Base-by-base conservation (phyloP, 2,113 vertebrate genomes). In the Haplotaxodon microlepis region DNA sequence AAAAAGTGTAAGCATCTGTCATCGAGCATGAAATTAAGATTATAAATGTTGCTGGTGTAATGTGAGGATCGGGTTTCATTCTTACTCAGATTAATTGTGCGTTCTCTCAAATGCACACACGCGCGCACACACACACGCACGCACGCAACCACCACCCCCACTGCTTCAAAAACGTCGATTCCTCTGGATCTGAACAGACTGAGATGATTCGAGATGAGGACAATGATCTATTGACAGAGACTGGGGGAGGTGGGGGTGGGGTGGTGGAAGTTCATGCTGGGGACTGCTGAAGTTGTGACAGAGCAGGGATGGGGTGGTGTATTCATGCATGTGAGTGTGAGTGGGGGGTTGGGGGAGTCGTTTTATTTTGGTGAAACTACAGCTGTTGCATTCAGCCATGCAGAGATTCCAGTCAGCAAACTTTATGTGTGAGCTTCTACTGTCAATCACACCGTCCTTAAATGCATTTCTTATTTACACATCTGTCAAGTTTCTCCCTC, bases 221-320 rank as follows among this genome's bases (percentile, higher is more conserved):
- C 92, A 94, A 90, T 90, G 69, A 89, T 92, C 88, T 90, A 89
- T 92, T 94, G 90, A 92, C 40, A 85, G 66, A 80, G 69, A 84
- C 17, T 9, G n/a, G 17, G 45, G 78, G 63, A 57, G 86, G 27
- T 54, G 24, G 71, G 29, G 73, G 47, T 5, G 11, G 6, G 59
- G 29, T n/a, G 85, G 63, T 24, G 84, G 84, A 80, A 36, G 82
- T 47, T 87, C 81, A 85, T 87, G 85, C 45, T 78, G 45, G 73
- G 73, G 73, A 78, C 73, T n/a, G 73, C 73, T 51, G 27, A 78
- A 87, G 85, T 85, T 84, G 81, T 92, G 91, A 86, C 87, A 71
- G 81, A 89, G 85, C 61, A 78, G 29, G 66, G 78, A 78, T 76
- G 24, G 57, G 63, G n/a, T 19, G 59, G 56, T 86, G 85, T 40